phyloP scores from a whole-genome alignment of 2,888 invertebrate species.

The Heliconius aoede region DNA sequence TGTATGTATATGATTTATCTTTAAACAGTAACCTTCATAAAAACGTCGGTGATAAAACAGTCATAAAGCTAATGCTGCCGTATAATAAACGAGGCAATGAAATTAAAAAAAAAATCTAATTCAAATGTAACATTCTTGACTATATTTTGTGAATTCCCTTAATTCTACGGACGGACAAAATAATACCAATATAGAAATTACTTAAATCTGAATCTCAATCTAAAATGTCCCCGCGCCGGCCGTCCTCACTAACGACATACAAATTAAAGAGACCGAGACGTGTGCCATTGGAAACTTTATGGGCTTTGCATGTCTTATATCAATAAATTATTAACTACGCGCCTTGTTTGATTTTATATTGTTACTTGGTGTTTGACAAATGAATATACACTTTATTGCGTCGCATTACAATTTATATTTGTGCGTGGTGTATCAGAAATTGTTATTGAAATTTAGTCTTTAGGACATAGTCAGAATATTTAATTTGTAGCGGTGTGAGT shows the following conservation, averaged over 20 bases:
- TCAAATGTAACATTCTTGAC: not conserved
- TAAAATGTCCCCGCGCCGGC: slow-evolving; percentile 59
- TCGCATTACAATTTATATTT: slow-evolving; percentile 68
- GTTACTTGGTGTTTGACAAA: slow-evolving; percentile 65
- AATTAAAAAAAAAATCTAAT: slow-evolving; percentile 28
- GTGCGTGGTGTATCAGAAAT: slow-evolving; percentile 49
- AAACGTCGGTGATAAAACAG: slow-evolving; percentile 37
- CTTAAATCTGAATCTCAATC: slow-evolving; percentile 68
- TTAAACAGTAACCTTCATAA: too few species aligned
- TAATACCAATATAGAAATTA: slow-evolving; percentile 49
- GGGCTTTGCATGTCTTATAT: slow-evolving; percentile 83
- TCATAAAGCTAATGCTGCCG: slow-evolving; percentile 39
- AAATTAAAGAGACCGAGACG: slow-evolving; percentile 81
- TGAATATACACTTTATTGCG: slow-evolving; percentile 68
- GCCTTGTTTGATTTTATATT: slow-evolving; percentile 80
- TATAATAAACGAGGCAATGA: slow-evolving; percentile 36
- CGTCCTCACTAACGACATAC: slow-evolving; percentile 80
- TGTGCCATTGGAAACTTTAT: slow-evolving; percentile 82
- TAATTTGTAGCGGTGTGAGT: slow-evolving; percentile 67
- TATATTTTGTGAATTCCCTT: not conserved
- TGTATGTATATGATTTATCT: not conserved
- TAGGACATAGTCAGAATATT: slow-evolving; percentile 66
- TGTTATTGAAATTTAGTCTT: slow-evolving; percentile 70
- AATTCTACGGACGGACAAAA: slow-evolving; percentile 33
- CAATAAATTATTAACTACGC: slow-evolving; percentile 83